phyloP scores from a whole-genome alignment of 2,797 vertebrate species.

The Lagodon rhomboides region DNA sequence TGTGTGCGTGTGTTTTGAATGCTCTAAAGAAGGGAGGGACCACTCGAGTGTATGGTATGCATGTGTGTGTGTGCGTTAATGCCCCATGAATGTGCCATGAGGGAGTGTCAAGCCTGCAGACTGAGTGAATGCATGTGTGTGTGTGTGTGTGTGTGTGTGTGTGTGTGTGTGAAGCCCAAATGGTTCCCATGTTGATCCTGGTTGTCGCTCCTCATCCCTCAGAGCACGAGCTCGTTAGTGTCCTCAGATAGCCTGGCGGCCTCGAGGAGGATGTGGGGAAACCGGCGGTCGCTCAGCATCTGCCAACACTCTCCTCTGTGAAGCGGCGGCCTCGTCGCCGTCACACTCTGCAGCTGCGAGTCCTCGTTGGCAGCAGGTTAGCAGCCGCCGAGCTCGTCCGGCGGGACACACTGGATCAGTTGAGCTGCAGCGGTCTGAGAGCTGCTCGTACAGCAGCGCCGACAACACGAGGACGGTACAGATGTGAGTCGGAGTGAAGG shows the following conservation, averaged over 20 bases:
- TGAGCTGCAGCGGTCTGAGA: too few species aligned
- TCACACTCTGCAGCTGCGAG: neutral
- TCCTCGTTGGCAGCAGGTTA: neutral
- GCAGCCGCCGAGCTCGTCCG: too few species aligned
- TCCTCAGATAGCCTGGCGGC: constrained; percentile 62
- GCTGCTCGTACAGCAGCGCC: too few species aligned
- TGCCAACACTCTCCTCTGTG: neutral
- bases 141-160: constrained; percentile 35
- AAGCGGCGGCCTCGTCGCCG: neutral
- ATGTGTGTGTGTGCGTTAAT: constrained; percentile 38
- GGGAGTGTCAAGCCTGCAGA: constrained; percentile 5
- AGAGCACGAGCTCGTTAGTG: constrained; percentile 55
- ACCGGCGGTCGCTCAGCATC: neutral
- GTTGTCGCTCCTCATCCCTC: constrained; percentile 27
- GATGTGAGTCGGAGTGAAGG: too few species aligned
- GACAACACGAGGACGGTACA: too few species aligned
- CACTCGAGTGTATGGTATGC: constrained; percentile 10
- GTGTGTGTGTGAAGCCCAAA: constrained; percentile 13
- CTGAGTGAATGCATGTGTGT: constrained; percentile 6
- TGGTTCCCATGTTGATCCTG: constrained; percentile 43
- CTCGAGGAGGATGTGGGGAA: constrained; percentile 18
- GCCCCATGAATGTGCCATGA: constrained; percentile 39
- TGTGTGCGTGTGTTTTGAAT: constrained; percentile 19
- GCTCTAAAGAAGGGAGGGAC: constrained; percentile 17
- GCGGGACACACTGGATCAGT: too few species aligned